These are phyloP conservation scores for Plumapathes pennacea DNA, from an alignment of 92 coral and sea anemone genomes.

Conservation along the genomic window DNA sequence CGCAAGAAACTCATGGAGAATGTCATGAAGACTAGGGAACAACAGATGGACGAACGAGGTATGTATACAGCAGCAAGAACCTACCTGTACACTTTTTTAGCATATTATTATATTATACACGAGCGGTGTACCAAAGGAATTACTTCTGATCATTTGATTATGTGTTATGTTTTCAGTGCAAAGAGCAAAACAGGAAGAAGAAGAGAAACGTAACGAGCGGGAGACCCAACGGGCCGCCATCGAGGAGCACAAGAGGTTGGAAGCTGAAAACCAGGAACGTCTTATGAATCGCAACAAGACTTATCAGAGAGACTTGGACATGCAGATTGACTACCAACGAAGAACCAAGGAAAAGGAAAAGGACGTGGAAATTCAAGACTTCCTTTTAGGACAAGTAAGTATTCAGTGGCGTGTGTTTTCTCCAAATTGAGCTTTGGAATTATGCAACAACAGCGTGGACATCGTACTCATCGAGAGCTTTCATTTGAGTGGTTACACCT, in stretches of 20 bases:
- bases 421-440: no score
- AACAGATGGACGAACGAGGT: slow-evolving; percentile 85
- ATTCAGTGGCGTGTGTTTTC: no score
- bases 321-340: slow-evolving; percentile 91
- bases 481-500: no score
- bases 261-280: slow-evolving; percentile 75
- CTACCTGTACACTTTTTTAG: no score
- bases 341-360: slow-evolving; percentile 62
- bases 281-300: slow-evolving; percentile 68
- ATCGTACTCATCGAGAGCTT: no score
- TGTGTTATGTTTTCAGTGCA: slow-evolving; percentile 53
- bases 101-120: no score
- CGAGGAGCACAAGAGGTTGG: slow-evolving; percentile 86
- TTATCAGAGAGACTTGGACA: slow-evolving; percentile 80
- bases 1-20: slow-evolving; percentile 78
- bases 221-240: slow-evolving; percentile 70
- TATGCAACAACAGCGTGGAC: no score
- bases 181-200: slow-evolving; percentile 62
- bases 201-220: slow-evolving; percentile 71
- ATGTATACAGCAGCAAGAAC: no score
- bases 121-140: no score
- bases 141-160: no score
- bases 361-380: slow-evolving; percentile 84
- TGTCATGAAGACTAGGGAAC: slow-evolving; percentile 76
- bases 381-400: slow-evolving; percentile 85